Evolutionary conservation across 2,113 vertebrate genomes (phyloP).

Genomic region (Siniperca knerii): DNA sequence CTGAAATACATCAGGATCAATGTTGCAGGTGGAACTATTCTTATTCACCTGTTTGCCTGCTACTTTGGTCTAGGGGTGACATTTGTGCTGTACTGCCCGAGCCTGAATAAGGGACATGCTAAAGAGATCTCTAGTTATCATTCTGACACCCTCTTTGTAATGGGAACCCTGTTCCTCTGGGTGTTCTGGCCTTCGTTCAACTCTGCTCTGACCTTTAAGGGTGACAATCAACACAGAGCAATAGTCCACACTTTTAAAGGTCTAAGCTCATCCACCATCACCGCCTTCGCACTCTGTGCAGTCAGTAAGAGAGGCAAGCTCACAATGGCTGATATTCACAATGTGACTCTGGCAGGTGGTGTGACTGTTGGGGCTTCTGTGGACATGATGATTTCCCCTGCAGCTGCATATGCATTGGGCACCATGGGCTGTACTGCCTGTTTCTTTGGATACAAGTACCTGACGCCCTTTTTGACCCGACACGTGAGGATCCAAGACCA

Average conservation of each 20-base stretch:
- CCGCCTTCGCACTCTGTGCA: constrained; percentile 82
- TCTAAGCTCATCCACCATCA: constrained; percentile 82
- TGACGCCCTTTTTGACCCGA: constrained; percentile 81
- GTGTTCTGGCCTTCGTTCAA: constrained; percentile 90
- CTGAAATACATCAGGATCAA: constrained; percentile 81
- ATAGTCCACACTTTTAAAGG: constrained; percentile 87
- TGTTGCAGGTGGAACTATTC: constrained; percentile 87
- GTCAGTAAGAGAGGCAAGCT: constrained; percentile 84
- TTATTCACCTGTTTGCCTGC: constrained; percentile 89
- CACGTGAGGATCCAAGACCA: constrained; percentile 83
- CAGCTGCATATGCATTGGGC: constrained; percentile 81
- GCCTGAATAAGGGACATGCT: constrained; percentile 48
- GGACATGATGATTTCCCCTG: constrained; percentile 84
- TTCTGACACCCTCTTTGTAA: constrained; percentile 84
- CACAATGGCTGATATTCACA: constrained; percentile 87
- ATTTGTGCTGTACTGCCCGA: constrained; percentile 80
- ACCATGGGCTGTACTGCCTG: constrained; percentile 82
- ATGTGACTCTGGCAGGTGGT: constrained; percentile 87
- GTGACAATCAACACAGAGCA: constrained; percentile 84
- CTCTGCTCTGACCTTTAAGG: constrained; percentile 80
- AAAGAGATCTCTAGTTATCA: constrained; percentile 81
- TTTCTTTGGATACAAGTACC: constrained; percentile 86
- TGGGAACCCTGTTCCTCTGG: constrained; percentile 88
- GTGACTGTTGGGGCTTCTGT: constrained; percentile 87
- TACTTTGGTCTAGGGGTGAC: constrained; percentile 88